Base-by-base conservation (phyloP, 2,888 invertebrate species). In the Nezara viridula region DNA sequence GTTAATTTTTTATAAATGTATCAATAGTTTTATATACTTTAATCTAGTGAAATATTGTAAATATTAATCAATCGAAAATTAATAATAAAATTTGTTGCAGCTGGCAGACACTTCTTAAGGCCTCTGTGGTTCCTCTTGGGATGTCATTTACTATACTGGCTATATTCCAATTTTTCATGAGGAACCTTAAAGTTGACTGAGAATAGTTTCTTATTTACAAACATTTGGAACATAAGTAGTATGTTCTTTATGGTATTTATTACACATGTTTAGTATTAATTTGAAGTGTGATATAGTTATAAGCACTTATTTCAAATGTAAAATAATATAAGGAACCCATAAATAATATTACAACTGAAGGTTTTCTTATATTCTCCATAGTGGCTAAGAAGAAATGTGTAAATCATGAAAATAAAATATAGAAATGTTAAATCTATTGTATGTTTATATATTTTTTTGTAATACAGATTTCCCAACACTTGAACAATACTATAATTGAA, bases 81-180 rank as follows among this genome's bases (percentile, higher is more conserved):
- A 73, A 19, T 73, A 21, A 37, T 73, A 73, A 37, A 19, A 27
- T 87, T n/a, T 90, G 89, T 94, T 94, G 90, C 93, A 96, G 96
- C 92, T 92, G 96, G 27, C 95, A 95, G 95, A 95, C 95, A 89
- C 96, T 96, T 96, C 93, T 97, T 90, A 95, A 95, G 93, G 96
- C 96, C 19, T 96, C 96, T 6, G 95, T 95, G 27, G 94, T 96
- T 89, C 97, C 97, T n/a, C 93, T 97, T n/a, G 94, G 95, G 87
- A 96, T 97, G 94, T 97, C 97, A 0, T 96, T 97, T 92, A 94
- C 95, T 0, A 95, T 97, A 90, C 93, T 97, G 90, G 95, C 94
- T 60, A 90, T 91, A 49, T 92, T 92, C 89, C 91, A 92, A 50
- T 91, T 91, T 90, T 91, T 91, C 85, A 91, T 91, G 86, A 90